Base-by-base conservation (phyloP, 2,797 vertebrate genomes). In the Acanthurus tractus region DNA sequence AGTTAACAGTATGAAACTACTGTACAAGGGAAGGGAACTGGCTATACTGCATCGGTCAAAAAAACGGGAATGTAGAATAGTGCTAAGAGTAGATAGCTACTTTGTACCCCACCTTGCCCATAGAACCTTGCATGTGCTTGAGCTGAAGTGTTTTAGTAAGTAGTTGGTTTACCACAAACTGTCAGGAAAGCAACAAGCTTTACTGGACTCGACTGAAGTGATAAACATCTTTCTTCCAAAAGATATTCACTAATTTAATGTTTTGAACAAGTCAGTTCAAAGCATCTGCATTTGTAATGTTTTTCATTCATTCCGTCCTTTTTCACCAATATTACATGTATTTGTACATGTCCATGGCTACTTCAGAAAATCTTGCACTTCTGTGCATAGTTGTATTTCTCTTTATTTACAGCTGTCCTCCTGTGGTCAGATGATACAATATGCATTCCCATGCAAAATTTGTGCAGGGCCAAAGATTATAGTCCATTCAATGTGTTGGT, bases 1-100 rank as follows among this genome's bases (percentile, higher is more conserved):
- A 73, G 45, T 44, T 34, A 67, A 53, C 29, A 57, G 17, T 56
- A 25, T 63, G 20, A 68, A 46, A 62, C 34, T 12, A 61, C 72
- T 66, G 62, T 59, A 77, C n/a, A 29, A 29, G 25, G 25, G 25
- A 63, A 46, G 55, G 34, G 15, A 74, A 46, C 45, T 49, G 11
- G 59, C n/a, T 15, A 22, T 22, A 40, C 22, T 40, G 42, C 36
- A 42, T n/a, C 56, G 48, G 50, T 70, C 55, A 49, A 6, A 58
- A 72, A 58, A 63, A 34, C 42, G 52, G 29, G 4, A 8, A 8
- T n/a, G 13, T 7, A 57, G 42, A 61, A 52, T 58, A 56, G 45
- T 44, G 17, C 29, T 67, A 2, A 2, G 20, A 67, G 49, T n/a
- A 15, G 8, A 18, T 46, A 11, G 29, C 20, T 62, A 50, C 20